A percentile compares a stretch with the other conserved stretches of the same genome.
Evolutionary conservation across 2,797 vertebrate species (phyloP).

Genomic region (Columba guinea): DNA sequence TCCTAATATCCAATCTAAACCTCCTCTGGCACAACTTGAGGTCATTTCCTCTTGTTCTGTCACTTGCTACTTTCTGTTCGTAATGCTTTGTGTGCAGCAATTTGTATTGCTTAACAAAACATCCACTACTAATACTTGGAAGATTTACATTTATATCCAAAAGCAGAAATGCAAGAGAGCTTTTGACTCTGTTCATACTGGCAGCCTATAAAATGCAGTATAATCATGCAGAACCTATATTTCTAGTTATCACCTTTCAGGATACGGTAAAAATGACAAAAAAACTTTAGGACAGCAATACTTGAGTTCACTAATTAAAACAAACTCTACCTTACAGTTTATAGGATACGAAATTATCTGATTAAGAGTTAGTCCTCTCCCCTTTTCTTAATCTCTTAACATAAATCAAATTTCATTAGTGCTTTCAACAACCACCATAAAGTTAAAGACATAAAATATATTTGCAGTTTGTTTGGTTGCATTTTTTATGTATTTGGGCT

Average conservation of each 20-base stretch:
- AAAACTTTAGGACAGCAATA: background rate
- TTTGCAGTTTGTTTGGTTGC: background rate
- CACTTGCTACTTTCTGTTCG: background rate
- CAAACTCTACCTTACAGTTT: background rate
- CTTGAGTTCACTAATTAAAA: background rate
- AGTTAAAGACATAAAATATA: background rate
- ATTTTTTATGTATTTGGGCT: background rate
- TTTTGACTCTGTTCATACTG: background rate
- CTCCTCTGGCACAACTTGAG: no score
- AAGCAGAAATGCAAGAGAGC: conserved; percentile 10
- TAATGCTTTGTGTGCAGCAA: background rate
- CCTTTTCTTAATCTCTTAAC: background rate
- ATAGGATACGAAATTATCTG: background rate
- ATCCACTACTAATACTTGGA: background rate
- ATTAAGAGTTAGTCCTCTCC: background rate
- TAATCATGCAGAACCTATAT: background rate
- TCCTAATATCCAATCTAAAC: no score
- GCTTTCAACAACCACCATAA: background rate
- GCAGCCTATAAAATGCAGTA: background rate
- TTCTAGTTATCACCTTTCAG: background rate
- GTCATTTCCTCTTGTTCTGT: no score
- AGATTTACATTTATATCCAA: conserved; percentile 24
- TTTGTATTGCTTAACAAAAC: background rate
- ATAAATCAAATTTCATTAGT: background rate
- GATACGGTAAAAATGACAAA: background rate